phyloP scores from a whole-genome alignment of 2,113 vertebrate species.

The Cyphomyrus discorhynchus region DNA sequence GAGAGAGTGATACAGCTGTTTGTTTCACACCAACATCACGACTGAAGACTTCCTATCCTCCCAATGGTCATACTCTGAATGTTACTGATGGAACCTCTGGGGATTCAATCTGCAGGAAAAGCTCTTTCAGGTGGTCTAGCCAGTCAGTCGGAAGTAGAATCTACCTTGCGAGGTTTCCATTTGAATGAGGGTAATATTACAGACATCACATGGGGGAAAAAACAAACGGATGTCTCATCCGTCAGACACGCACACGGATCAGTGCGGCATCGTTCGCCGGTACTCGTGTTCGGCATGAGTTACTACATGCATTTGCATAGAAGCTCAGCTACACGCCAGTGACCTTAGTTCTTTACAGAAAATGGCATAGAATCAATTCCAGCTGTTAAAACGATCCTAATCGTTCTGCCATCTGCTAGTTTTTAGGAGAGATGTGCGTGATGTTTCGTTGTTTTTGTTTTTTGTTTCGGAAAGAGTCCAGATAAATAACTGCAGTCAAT shows the following conservation, averaged over 20 bases:
- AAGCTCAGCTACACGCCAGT: background rate
- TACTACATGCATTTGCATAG: background rate
- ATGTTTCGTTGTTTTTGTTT: background rate
- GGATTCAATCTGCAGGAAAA: background rate
- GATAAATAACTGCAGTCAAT: background rate
- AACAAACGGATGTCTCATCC: background rate
- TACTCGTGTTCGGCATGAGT: background rate
- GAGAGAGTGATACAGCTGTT: background rate
- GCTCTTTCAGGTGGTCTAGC: background rate
- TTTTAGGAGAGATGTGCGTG: background rate
- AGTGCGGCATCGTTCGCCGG: background rate
- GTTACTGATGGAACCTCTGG: background rate
- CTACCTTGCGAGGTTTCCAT: background rate
- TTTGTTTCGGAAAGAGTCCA: background rate
- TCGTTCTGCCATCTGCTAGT: background rate
- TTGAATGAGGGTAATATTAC: background rate
- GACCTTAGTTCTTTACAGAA: background rate
- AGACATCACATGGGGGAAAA: background rate
- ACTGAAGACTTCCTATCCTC: background rate
- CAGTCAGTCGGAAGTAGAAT: background rate
- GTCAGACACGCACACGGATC: background rate
- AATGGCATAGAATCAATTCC: background rate
- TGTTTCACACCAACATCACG: background rate
- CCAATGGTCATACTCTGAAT: background rate
- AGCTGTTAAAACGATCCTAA: background rate